Base-by-base conservation (phyloP, 2,797 vertebrate genomes). In the Enteromius mattozi region DNA sequence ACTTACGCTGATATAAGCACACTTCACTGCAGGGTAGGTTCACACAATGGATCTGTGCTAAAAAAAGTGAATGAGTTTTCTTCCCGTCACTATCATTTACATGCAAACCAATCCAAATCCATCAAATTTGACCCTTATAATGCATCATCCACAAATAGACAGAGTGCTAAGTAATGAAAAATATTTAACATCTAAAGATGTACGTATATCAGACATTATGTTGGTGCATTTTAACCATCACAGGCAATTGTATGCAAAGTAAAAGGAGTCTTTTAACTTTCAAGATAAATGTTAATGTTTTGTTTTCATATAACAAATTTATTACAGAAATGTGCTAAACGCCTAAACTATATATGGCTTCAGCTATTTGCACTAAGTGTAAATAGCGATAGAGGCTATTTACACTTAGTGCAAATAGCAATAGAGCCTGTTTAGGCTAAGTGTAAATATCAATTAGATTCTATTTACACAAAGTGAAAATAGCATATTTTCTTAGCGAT, bases 1-100 rank as follows among this genome's bases (percentile, higher is more conserved):
- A 65, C 80, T 68, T 77, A 54, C 79, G 65, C 80, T 59, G 54
- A 33, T 69, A 86, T 81, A 74, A 81, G 85, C 61, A 63, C 47
- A 63, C 47, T 80, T 74, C 30, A 47, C 68, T 21, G 69, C 75
- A 68, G 47, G 85, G 76, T 72, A 30, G 27, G 69, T 78, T 17
- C 71, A 69, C 30, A 75, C 79, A 61, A 81, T 59, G 35, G 49
- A 65, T 56, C 35, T n/a, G 14, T 24, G 42, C 65, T 78, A 27
- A 24, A 51, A 54, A 68, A 82, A 82, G 56, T 42, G 56, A 82
- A 82, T 71, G 65, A 30, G 54, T 49, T 69, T 74, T 37, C 72
- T 59, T 51, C 56, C 19, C 59, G 16, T 71, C 54, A 54, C 30
- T 70, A 14, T 49, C n/a, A 61, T 24, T 54, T 66, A 68, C 30